Evolutionary conservation across 1,140 invertebrate genomes (phyloP).

Genomic region (Leptopilina clavipes): DNA sequence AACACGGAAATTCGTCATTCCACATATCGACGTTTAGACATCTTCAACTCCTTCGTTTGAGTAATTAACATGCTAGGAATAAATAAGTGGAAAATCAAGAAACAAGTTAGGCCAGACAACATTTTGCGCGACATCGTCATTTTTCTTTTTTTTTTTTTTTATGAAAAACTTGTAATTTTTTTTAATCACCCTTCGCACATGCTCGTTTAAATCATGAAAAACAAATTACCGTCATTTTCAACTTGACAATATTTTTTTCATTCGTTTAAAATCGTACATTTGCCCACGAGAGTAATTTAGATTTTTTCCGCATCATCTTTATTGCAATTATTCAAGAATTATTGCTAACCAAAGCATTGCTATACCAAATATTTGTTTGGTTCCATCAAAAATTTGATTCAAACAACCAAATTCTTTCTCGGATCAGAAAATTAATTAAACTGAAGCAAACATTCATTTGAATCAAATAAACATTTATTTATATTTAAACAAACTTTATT

Average conservation of each 20-base stretch:
- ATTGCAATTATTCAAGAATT: too few relatives aligned
- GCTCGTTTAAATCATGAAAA: background rate
- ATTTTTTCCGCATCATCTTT: too few relatives aligned
- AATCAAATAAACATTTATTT: too few relatives aligned
- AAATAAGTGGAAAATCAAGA: conserved; percentile 31
- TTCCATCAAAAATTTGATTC: too few relatives aligned
- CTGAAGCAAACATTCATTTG: too few relatives aligned
- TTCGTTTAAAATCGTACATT: background rate
- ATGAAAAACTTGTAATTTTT: background rate
- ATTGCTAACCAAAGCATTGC: too few relatives aligned
- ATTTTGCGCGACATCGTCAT: background rate
- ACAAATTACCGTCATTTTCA: background rate
- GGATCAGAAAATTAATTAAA: too few relatives aligned
- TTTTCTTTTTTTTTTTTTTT: background rate
- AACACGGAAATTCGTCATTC: conserved; percentile 26
- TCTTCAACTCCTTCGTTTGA: conserved; percentile 36
- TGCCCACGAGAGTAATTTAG: too few relatives aligned
- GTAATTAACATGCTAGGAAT: conserved; percentile 25
- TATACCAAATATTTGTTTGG: too few relatives aligned
- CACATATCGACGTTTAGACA: background rate
- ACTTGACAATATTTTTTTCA: background rate
- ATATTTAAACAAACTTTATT: too few relatives aligned
- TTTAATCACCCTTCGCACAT: background rate
- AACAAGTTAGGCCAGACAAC: background rate
- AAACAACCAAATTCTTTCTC: too few relatives aligned